These are phyloP conservation scores for Dicrostonyx torquatus DNA, from an alignment of 2,797 vertebrate genomes.

Conservation along the genomic window DNA sequence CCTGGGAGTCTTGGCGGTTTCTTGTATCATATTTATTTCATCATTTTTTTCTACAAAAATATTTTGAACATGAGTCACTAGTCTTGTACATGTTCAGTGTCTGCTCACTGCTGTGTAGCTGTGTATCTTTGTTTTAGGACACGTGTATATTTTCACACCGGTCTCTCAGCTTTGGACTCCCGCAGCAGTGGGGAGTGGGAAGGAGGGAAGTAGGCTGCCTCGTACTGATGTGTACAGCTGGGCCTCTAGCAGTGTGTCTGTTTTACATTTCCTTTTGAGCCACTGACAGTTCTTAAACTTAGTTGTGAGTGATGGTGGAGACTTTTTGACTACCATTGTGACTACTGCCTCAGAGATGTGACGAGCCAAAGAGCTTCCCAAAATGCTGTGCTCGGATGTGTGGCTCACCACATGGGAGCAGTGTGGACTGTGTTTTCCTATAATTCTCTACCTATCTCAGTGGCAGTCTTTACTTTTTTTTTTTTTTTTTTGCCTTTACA, in stretches of 20 bases:
- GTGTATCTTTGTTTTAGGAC: neutral
- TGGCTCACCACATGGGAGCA: conserved; percentile 16
- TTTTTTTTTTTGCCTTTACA: neutral
- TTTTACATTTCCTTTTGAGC: neutral
- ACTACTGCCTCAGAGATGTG: neutral
- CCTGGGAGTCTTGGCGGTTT: neutral
- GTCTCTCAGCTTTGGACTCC: neutral
- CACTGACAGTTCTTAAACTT: conserved; percentile 1
- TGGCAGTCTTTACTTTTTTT: neutral
- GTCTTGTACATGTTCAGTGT: neutral
- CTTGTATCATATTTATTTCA: neutral
- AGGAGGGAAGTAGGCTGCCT: neutral
- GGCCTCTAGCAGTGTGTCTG: neutral
- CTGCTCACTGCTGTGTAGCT: neutral
- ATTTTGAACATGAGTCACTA: neutral
- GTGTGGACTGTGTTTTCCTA: neutral
- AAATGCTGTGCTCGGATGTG: conserved; percentile 3
- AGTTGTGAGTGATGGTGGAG: neutral
- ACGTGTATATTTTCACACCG: neutral
- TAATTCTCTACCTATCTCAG: neutral
- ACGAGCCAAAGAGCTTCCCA: conserved; percentile 2
- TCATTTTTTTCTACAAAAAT: neutral
- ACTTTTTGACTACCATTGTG: neutral
- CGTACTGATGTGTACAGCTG: neutral
- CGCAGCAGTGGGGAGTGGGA: neutral